Conservation (phyloP, 92 coral and sea anemone genomes). For the Montipora capitata region DNA sequence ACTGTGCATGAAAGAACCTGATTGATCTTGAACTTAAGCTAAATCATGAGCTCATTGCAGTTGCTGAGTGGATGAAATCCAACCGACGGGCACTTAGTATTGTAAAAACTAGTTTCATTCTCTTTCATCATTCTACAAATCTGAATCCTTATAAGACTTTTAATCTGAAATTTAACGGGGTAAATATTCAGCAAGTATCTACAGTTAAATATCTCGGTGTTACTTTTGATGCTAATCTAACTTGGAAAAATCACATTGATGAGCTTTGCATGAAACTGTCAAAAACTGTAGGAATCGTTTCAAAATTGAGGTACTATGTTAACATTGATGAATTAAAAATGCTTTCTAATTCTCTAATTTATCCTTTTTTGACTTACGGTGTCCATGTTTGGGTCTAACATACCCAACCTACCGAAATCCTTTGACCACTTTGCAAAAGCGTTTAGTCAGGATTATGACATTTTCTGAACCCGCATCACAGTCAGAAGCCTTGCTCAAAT, state of each 20-base stretch:
- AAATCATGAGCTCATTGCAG: not conserved
- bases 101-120: not conserved
- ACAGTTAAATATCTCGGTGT: not conserved
- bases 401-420: not conserved
- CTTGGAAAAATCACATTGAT: constrained; percentile 2
- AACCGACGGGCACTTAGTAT: not conserved
- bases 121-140: not conserved
- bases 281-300: not conserved
- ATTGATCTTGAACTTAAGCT: constrained; percentile 2
- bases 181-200: not conserved
- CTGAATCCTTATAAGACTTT: not conserved
- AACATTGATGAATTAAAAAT: not conserved
- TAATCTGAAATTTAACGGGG: too few relatives aligned
- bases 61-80: not conserved
- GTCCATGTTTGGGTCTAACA: not conserved
- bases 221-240: not conserved
- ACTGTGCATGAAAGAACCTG: constrained; percentile 8
- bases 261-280: constrained; percentile 15
- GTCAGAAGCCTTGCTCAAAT: not conserved
- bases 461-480: not conserved
- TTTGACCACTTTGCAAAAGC: not conserved
- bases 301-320: constrained; percentile 17
- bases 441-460: not conserved
- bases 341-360: not conserved
- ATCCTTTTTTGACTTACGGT: not conserved